A percentile compares a stretch with the other conserved stretches of the same genome.
Conservation (phyloP, 2,888 invertebrate genomes). For the Amorpha juglandis region DNA sequence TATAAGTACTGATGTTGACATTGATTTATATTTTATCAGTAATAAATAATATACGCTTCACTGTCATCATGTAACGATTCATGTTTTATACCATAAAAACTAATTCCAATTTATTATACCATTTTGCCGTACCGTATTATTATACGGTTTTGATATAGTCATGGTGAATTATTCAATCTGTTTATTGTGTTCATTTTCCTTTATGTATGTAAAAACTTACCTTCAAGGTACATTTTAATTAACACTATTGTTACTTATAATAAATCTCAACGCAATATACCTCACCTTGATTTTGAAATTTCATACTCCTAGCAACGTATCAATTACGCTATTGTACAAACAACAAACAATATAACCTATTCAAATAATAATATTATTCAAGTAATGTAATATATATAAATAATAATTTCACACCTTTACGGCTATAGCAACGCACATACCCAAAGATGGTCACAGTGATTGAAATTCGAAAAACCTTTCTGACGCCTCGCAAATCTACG, state of each 20-base stretch:
- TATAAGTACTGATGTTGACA: too few species aligned
- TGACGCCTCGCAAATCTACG: slow-evolving; percentile 22
- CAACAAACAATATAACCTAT: neutral
- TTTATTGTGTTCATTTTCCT: neutral
- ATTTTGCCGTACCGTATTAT: neutral
- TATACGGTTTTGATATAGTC: neutral
- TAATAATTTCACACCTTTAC: neutral
- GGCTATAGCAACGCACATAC: neutral
- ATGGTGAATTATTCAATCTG: neutral
- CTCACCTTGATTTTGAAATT: neutral
- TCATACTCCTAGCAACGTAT: neutral
- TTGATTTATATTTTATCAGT: too few species aligned
- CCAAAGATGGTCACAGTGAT: slow-evolving; percentile 4
- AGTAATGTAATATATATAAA: neutral
- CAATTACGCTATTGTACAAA: neutral
- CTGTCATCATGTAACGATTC: too few species aligned
- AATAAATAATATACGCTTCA: too few species aligned
- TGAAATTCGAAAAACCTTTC: slow-evolving; percentile 12
- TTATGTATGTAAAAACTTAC: neutral
- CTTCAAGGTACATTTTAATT: neutral
- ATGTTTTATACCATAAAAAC: neutral
- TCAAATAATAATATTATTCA: neutral
- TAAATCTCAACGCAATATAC: neutral
- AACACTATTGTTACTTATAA: neutral
- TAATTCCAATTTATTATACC: neutral